A percentile compares a stretch with the other conserved stretches of the same genome.
Evolutionary conservation across 2,113 vertebrate genomes (phyloP).

Genomic region (Ptilorrhoa leucosticta): DNA sequence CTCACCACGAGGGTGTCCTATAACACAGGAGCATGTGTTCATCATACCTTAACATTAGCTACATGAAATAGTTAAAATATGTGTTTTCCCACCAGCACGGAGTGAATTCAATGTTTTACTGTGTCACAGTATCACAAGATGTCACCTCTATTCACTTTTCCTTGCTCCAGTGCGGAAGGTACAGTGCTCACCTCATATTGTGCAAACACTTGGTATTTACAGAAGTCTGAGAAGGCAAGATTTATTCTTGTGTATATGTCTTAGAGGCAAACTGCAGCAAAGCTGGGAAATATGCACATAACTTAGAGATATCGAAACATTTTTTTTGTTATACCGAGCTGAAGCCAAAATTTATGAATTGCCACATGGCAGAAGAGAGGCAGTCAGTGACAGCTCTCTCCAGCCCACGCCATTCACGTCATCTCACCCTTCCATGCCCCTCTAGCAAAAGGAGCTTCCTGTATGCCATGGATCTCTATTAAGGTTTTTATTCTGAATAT

Average conservation of each 20-base stretch:
- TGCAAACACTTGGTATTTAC: background rate
- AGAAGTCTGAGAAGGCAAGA: background rate
- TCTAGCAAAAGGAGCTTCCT: background rate
- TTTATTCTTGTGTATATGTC: background rate
- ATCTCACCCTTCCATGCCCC: background rate
- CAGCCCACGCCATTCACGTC: accelerated
- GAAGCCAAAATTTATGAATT: background rate
- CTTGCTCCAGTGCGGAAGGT: background rate
- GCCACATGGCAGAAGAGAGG: background rate
- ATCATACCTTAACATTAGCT: background rate
- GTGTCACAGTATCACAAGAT: background rate
- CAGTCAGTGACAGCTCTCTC: background rate
- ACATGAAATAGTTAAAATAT: background rate
- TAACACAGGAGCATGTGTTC: accelerated
- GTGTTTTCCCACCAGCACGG: background rate
- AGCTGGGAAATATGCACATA: background rate
- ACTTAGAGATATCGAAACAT: background rate
- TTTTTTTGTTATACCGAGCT: background rate
- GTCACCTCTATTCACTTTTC: background rate
- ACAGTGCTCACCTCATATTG: background rate
- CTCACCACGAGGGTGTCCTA: accelerated
- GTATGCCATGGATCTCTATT: background rate
- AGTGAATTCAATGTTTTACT: background rate
- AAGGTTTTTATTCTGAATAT: background rate
- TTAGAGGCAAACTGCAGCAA: background rate